These are phyloP conservation scores for Heteromormyrus szaboi DNA, from an alignment of 2,797 vertebrate genomes.

Conservation along the genomic window DNA sequence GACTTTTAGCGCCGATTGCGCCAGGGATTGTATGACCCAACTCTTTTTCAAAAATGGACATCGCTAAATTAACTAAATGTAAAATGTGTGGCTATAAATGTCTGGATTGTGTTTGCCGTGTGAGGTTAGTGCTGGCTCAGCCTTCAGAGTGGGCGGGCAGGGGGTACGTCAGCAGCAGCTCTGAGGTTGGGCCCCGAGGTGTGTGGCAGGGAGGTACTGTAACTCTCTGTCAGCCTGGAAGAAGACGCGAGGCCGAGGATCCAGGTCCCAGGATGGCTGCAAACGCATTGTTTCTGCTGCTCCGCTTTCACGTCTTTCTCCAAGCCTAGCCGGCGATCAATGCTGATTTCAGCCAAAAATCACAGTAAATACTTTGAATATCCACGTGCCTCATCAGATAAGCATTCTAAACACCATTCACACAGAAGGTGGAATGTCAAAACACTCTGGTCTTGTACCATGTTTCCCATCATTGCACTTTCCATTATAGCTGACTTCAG, in stretches of 20 bases:
- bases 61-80: not conserved
- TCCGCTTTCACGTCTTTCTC: not conserved
- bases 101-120: not conserved
- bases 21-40: not conserved
- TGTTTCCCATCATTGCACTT: not conserved
- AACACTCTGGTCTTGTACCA: not conserved
- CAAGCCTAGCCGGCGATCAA: not conserved
- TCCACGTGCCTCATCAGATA: not conserved
- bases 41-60: not conserved
- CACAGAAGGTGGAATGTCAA: not conserved
- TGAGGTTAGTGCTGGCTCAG: not conserved
- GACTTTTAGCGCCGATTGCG: not conserved
- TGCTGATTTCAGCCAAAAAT: not conserved
- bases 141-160: not conserved
- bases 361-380: not conserved
- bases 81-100: not conserved
- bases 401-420: not conserved
- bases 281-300: not conserved
- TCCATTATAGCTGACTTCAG: not conserved
- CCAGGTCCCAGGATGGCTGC: not conserved
- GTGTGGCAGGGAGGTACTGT: not conserved
- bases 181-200: not conserved
- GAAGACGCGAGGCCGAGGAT: not conserved
- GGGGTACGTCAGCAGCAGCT: not conserved
- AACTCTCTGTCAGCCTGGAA: not conserved